Conservation (phyloP, 2,888 invertebrate species). For the Halictus quadricinctus region DNA sequence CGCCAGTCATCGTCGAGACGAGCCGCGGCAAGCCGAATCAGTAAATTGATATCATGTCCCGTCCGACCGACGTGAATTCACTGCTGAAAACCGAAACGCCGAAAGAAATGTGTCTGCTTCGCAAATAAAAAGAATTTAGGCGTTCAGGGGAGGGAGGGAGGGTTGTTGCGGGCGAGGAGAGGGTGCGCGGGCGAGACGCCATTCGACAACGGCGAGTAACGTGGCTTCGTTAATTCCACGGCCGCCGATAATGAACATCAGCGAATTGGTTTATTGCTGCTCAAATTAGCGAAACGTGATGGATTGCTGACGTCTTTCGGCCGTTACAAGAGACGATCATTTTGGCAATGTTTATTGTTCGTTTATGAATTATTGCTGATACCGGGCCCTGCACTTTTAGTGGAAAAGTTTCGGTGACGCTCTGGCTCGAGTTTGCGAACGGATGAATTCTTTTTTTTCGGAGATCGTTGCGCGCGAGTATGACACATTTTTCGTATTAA, state of each 20-base stretch:
- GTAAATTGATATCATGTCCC: slow-evolving; percentile 58
- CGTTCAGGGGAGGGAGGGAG: not conserved
- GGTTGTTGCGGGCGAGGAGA: not conserved
- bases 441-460: not conserved
- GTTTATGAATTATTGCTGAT: slow-evolving; percentile 8
- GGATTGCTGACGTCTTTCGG: slow-evolving; percentile 20
- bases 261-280: slow-evolving; percentile 44
- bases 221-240: slow-evolving; percentile 23
- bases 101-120: slow-evolving; percentile 26
- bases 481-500: not conserved
- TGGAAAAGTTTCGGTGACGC: not conserved
- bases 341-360: not conserved
- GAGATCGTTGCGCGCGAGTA: not conserved
- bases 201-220: slow-evolving; percentile 7
- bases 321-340: not conserved
- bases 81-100: slow-evolving; percentile 19
- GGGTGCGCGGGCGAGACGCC: not conserved
- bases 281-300: slow-evolving; percentile 34
- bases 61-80: slow-evolving; percentile 47
- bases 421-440: not conserved
- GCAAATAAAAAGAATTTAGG: slow-evolving; percentile 12
- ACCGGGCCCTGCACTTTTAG: not conserved
- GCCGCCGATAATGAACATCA: slow-evolving; percentile 23
- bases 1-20: slow-evolving; percentile 76
- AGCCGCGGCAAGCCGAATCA: slow-evolving; percentile 56